Conservation (phyloP, 1,140 invertebrate genomes). For the Rhopalosiphum padi region DNA sequence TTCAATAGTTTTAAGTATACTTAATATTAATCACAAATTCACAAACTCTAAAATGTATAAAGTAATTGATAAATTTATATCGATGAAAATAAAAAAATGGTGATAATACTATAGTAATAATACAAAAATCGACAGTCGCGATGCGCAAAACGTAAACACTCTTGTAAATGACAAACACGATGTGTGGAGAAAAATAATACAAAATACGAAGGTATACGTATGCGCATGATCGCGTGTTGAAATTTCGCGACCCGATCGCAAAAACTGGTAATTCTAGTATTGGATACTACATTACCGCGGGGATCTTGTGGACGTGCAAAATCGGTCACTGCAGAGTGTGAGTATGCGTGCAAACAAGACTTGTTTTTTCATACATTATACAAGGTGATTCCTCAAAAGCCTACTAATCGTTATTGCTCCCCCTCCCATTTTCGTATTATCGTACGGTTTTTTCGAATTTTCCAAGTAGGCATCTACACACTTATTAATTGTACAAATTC, state of each 20-base stretch:
- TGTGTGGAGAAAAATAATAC: background rate
- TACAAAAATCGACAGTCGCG: background rate
- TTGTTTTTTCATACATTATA: background rate
- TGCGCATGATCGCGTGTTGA: background rate
- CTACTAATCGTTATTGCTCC: background rate
- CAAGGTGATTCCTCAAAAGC: background rate
- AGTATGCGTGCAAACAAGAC: background rate
- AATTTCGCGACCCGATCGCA: conserved; percentile 29
- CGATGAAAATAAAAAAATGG: background rate
- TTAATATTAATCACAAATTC: background rate
- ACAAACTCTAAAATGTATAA: background rate
- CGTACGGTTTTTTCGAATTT: background rate
- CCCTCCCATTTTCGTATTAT: background rate
- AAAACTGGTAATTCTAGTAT: conserved; percentile 55
- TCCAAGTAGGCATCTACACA: no score
- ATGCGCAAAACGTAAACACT: background rate
- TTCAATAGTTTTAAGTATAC: no score
- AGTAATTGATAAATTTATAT: background rate
- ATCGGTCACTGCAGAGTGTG: background rate
- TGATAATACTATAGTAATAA: background rate
- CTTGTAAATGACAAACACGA: background rate
- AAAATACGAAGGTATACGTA: background rate
- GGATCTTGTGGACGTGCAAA: background rate
- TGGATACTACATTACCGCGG: background rate
- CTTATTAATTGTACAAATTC: no score